Percentiles rank a stretch among this genome's conserved stretches.
These are phyloP conservation scores for Listronotus bonariensis DNA, from an alignment of 1,140 invertebrate species.

Conservation along the genomic window DNA sequence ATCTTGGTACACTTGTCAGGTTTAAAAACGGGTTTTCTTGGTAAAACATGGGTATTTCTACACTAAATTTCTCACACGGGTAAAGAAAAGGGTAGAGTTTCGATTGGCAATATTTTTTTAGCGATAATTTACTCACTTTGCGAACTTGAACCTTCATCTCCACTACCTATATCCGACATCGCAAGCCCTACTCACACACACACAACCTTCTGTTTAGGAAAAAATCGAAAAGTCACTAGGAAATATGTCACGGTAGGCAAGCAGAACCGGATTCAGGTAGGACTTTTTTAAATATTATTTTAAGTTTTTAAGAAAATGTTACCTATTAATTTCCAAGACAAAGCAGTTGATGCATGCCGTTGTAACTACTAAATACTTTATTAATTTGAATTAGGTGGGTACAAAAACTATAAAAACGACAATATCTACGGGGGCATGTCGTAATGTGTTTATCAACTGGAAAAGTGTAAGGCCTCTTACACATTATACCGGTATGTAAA, in stretches of 20 bases:
- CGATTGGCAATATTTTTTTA: slow-evolving; percentile 3
- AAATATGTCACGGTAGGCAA: slow-evolving; percentile 33
- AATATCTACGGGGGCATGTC: too few relatives aligned
- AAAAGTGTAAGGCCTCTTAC: too few relatives aligned
- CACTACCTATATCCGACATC: slow-evolving; percentile 74
- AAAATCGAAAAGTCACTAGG: slow-evolving; percentile 49
- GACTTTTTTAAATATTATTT: neutral
- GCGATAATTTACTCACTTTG: slow-evolving; percentile 63
- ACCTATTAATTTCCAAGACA: too few relatives aligned
- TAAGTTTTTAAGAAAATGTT: too few relatives aligned
- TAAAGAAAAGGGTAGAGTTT: slow-evolving; percentile 11
- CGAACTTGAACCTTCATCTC: slow-evolving; percentile 72
- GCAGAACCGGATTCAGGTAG: slow-evolving; percentile 16
- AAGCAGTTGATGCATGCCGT: too few relatives aligned
- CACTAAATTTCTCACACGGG: slow-evolving; percentile 19
- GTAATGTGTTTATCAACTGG: too few relatives aligned
- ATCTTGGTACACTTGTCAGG: slow-evolving; percentile 61
- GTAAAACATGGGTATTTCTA: slow-evolving; percentile 7
- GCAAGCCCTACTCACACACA: slow-evolving; percentile 60
- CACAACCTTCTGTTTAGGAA: slow-evolving; percentile 53
- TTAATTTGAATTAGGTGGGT: too few relatives aligned
- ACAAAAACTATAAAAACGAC: too few relatives aligned
- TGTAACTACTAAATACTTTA: too few relatives aligned
- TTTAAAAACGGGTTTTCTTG: slow-evolving; percentile 32
- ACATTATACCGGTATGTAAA: too few relatives aligned